Evolutionary conservation across 2,113 vertebrate genomes (phyloP).

Genomic region (Proteles cristata): DNA sequence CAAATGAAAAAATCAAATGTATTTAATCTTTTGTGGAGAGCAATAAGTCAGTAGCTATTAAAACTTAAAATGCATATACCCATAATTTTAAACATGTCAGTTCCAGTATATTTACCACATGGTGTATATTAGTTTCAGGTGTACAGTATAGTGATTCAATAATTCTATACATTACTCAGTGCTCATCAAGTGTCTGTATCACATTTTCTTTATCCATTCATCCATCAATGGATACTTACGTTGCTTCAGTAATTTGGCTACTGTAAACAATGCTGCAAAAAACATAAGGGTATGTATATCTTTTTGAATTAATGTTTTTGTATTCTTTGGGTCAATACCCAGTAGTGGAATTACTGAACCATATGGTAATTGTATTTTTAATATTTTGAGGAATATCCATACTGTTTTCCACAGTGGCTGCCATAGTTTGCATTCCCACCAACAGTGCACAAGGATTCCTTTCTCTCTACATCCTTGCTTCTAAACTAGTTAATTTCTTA

Average conservation of each 20-base stretch:
- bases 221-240: not conserved
- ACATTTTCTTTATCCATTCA: not conserved
- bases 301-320: not conserved
- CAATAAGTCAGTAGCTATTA: not conserved
- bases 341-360: not conserved
- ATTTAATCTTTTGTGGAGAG: not conserved
- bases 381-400: not conserved
- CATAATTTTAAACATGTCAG: not conserved
- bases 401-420: not conserved
- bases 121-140: not conserved
- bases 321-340: not conserved
- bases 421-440: not conserved
- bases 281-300: not conserved
- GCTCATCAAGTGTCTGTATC: not conserved
- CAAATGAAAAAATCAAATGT: not conserved
- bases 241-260: not conserved
- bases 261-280: not conserved
- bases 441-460: not conserved
- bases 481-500: not conserved
- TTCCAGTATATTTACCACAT: not conserved
- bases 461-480: not conserved
- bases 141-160: not conserved
- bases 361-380: not conserved
- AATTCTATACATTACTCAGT: not conserved
- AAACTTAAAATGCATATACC: not conserved